Evolutionary conservation across 92 coral and sea anemone genomes (phyloP).

Genomic region (Porites evermanni): DNA sequence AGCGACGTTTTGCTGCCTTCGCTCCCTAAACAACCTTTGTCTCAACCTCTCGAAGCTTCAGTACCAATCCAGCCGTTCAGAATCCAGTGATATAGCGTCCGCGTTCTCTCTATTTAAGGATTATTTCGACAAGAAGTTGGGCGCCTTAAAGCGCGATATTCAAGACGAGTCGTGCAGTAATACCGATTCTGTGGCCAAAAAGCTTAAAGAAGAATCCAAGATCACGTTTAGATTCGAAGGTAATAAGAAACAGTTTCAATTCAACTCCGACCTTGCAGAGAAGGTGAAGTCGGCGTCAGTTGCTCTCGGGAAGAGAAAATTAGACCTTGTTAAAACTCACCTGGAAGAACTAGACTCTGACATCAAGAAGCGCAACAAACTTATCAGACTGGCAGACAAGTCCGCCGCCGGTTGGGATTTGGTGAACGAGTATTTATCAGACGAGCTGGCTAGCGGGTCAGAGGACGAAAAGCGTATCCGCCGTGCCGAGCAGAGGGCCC

Average conservation of each 20-base stretch:
- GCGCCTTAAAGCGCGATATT: slow-evolving; percentile 30
- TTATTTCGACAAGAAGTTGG: slow-evolving; percentile 33
- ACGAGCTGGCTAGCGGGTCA: slow-evolving; percentile 52
- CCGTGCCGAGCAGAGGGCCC: slow-evolving; percentile 34
- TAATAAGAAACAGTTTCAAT: slow-evolving; percentile 38
- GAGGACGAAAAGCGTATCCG: background rate
- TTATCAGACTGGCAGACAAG: slow-evolving; percentile 46
- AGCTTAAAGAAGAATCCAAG: slow-evolving; percentile 34
- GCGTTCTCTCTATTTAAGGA: slow-evolving; percentile 21
- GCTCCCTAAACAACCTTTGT: too few relatives aligned
- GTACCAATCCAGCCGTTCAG: background rate
- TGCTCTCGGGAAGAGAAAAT: slow-evolving; percentile 9
- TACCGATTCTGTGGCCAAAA: slow-evolving; percentile 27
- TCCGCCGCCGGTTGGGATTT: slow-evolving; percentile 52
- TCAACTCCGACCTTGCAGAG: slow-evolving; percentile 31
- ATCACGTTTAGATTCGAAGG: slow-evolving; percentile 45
- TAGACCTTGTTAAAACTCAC: background rate
- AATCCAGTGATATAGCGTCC: slow-evolving; percentile 22
- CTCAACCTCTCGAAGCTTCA: too few relatives aligned
- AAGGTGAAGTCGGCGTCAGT: slow-evolving; percentile 20
- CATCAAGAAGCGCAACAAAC: slow-evolving; percentile 51
- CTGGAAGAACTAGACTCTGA: slow-evolving; percentile 35
- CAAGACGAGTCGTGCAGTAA: slow-evolving; percentile 24
- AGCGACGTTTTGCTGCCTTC: too few relatives aligned
- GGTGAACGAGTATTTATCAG: slow-evolving; percentile 55